Conservation (phyloP, 1,140 invertebrate species). For the Cydia fagiglandana region DNA sequence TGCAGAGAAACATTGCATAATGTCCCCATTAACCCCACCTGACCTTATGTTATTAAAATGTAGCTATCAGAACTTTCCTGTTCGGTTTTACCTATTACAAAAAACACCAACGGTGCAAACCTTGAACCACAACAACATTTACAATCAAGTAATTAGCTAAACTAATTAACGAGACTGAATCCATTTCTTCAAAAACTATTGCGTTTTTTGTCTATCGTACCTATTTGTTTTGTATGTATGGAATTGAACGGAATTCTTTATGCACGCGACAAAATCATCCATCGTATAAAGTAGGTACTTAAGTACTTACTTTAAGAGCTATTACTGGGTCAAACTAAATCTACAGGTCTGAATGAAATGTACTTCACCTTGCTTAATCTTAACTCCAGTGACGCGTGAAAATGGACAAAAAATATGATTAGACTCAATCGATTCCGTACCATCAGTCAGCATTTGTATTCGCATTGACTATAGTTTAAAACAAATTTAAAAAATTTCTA, state of each 20-base stretch:
- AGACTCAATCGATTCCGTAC: neutral
- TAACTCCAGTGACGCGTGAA: slow-evolving; percentile 22
- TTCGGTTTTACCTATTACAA: neutral
- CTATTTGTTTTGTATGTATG: neutral
- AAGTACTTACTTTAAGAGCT: neutral
- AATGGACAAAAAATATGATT: slow-evolving; percentile 23
- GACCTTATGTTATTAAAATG: neutral
- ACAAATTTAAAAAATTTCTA: neutral
- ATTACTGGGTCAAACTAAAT: slow-evolving; percentile 5
- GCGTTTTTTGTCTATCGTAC: neutral
- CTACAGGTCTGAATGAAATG: slow-evolving; percentile 18
- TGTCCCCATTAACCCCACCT: neutral
- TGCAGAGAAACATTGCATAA: too few species aligned
- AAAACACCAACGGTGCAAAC: neutral
- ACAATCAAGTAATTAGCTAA: slow-evolving; percentile 1
- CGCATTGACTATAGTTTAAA: neutral
- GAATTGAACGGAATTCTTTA: neutral
- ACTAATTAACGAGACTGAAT: slow-evolving; percentile 1
- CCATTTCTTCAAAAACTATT: neutral
- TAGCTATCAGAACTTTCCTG: neutral
- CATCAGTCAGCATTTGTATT: slow-evolving; percentile 4
- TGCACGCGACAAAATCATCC: neutral
- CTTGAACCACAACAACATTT: neutral
- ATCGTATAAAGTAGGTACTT: neutral
- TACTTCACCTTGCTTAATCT: slow-evolving; percentile 21